Base-by-base conservation (phyloP, 2,113 vertebrate genomes). In the Pao palembangensis region DNA sequence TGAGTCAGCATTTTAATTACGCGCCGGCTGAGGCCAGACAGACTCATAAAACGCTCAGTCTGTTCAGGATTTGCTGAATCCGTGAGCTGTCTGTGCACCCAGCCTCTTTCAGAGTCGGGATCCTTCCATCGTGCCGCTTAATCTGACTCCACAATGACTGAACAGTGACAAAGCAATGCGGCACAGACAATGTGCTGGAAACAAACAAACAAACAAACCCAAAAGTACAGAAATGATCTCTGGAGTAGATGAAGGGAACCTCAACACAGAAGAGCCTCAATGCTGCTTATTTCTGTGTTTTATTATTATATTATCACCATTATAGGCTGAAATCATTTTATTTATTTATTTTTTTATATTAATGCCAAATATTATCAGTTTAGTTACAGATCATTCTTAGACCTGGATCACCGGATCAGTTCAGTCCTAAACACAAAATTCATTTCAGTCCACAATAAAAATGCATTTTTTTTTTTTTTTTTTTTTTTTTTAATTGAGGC, bases 151-250 rank as follows among this genome's bases (percentile, higher is more conserved):
- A 61, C 57, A 49, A 66, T 78, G 68, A 84, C 73, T 78, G 57
- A 81, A 79, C 49, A 11, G 66, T 80, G 79, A 86, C 71, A 74
- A 51, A 76, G 79, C 82, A 69, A 58, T 51, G 41, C 58, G 51
- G 23, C 3, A 46, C 70, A 81, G 76, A 73, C 69, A 78, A 70
- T 71, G 67, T 21, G 57, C 66, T 50, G 50, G 53, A 13, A 64
- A 61, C 72, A 67, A 59, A 44, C 1, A 28, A 28, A 28, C 4
- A 28, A 28, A 28, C 25, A 53, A 64, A 49, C 21, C 55, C 25
- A 18, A 46, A 72, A 61, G 60, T 49, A 1, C 62, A 69, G 55
- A 15, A 18, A 41, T 13, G 48, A 28, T 64, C 47, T 65, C n/a
- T 49, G 49, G 8, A 68, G 55, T 43, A n/a, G 51, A 64, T 5